Conservation (phyloP, 1,140 invertebrate species). For the Mesaphorura yosii region DNA sequence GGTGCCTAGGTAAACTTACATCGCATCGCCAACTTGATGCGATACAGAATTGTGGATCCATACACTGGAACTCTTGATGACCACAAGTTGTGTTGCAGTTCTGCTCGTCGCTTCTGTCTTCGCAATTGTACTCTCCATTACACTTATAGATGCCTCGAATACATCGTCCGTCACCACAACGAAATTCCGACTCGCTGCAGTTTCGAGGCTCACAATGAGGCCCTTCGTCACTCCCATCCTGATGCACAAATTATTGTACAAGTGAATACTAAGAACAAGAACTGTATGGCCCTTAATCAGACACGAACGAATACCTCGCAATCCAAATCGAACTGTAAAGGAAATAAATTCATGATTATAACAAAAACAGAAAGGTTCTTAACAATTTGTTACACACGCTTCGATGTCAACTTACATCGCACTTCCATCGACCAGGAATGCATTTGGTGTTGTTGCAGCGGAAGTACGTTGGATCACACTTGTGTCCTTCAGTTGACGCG, state of each 20-base stretch:
- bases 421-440: slow-evolving; percentile 47
- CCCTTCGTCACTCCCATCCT: slow-evolving; percentile 36
- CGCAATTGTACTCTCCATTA: slow-evolving; percentile 55
- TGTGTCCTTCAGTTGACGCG: slow-evolving; percentile 37
- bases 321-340: too few species aligned
- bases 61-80: slow-evolving; percentile 42
- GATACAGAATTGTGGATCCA: slow-evolving; percentile 46
- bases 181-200: slow-evolving; percentile 50
- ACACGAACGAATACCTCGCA: too few species aligned
- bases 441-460: slow-evolving; percentile 62
- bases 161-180: slow-evolving; percentile 46
- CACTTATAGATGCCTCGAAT: slow-evolving; percentile 47
- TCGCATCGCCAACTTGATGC: slow-evolving; percentile 23
- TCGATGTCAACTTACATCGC: too few species aligned
- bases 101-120: slow-evolving; percentile 47
- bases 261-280: too few species aligned
- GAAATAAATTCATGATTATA: too few species aligned
- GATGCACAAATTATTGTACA: too few species aligned
- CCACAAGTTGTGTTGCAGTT: slow-evolving; percentile 44
- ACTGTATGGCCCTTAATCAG: too few species aligned
- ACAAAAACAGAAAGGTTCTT: too few species aligned
- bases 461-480: slow-evolving; percentile 61
- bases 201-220: slow-evolving; percentile 46
- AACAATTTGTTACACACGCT: too few species aligned
- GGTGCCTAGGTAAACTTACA: background rate